phyloP scores from a whole-genome alignment of 2,113 vertebrate genomes.

The Corythornis cristatus region DNA sequence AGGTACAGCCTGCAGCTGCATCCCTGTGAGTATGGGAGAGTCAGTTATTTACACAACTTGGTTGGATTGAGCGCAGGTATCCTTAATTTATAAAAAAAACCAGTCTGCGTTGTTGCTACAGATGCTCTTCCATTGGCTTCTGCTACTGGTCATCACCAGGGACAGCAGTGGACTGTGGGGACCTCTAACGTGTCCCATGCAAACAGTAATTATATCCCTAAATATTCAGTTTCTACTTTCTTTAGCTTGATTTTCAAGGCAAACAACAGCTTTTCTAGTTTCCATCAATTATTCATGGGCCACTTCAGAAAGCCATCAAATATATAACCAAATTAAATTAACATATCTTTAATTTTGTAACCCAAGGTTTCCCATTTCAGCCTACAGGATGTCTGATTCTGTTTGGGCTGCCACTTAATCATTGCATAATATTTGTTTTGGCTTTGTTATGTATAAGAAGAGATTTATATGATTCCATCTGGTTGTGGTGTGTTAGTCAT shows the following conservation, averaged over 20 bases:
- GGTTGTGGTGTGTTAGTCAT: neutral
- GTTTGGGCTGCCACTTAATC: slow-evolving; percentile 26
- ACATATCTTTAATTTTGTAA: neutral
- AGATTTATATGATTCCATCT: slow-evolving; percentile 23
- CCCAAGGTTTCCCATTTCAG: neutral
- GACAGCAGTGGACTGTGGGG: neutral
- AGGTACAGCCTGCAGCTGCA: neutral
- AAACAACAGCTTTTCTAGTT: neutral
- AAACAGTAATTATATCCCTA: neutral
- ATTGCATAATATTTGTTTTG: slow-evolving; percentile 13
- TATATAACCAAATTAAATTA: neutral
- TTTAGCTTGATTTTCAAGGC: neutral
- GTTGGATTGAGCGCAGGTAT: no score
- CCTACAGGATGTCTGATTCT: neutral
- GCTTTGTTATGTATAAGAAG: neutral
- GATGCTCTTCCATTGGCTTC: neutral
- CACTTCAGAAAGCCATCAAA: neutral
- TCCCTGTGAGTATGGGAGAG: neutral
- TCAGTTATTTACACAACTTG: neutral
- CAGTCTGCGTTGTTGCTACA: neutral
- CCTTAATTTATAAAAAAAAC: neutral
- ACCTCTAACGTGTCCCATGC: fast-evolving
- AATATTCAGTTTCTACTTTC: neutral
- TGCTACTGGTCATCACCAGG: neutral
- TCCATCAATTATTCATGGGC: neutral